Percentiles rank a stretch among this genome's conserved stretches.
Conservation (phyloP, 2,888 invertebrate species). For the Plutella xylostella region DNA sequence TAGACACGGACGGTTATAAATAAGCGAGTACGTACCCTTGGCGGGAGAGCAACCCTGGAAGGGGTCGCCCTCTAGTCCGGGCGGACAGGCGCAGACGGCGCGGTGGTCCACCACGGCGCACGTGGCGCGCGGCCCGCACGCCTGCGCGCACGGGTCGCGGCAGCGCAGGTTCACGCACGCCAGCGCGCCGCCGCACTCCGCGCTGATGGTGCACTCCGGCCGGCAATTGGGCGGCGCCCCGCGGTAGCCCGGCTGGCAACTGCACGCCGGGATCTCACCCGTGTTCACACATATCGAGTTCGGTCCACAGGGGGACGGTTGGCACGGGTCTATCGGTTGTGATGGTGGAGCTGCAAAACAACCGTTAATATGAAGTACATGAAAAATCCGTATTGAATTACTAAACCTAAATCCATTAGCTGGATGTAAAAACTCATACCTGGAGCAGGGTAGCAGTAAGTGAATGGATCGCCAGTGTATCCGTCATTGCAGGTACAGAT, state of each 20-base stretch:
- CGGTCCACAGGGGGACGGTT: constrained; percentile 76
- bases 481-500: constrained; percentile 78
- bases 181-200: constrained; percentile 74
- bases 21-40: constrained; percentile 50
- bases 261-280: constrained; percentile 73
- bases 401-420: neutral
- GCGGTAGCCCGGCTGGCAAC: constrained; percentile 71
- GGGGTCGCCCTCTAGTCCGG: constrained; percentile 73
- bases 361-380: neutral
- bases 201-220: constrained; percentile 76
- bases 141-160: constrained; percentile 75
- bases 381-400: neutral
- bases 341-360: constrained; percentile 30
- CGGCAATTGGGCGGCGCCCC: constrained; percentile 77
- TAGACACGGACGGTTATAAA: no score
- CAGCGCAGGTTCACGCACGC: constrained; percentile 75
- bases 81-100: constrained; percentile 73
- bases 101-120: constrained; percentile 74
- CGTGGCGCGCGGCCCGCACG: constrained; percentile 70
- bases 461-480: constrained; percentile 79
- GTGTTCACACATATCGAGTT: constrained; percentile 73
- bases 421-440: no score
- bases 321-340: constrained; percentile 66
- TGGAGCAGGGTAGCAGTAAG: constrained; percentile 70
- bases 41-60: constrained; percentile 65